Conservation (phyloP, 2,888 invertebrate species). For the Drosophila basisetae region DNA sequence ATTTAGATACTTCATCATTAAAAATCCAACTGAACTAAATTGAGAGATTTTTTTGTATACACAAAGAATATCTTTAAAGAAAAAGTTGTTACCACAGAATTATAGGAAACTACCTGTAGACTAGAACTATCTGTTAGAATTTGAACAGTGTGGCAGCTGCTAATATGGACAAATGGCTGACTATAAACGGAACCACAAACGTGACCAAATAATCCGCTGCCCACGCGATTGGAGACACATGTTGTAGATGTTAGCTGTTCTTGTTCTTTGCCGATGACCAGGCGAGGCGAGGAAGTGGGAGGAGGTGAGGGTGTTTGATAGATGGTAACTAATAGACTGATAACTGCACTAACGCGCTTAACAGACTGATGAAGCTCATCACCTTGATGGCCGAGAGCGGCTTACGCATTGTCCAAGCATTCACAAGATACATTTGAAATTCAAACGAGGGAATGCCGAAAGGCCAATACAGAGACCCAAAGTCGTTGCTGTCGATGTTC, state of each 20-base stretch:
- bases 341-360: constrained; percentile 76
- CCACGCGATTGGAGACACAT: constrained; percentile 35
- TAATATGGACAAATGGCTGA: constrained; percentile 38
- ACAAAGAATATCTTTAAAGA: neutral
- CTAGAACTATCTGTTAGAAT: neutral
- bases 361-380: constrained; percentile 51
- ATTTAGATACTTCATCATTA: neutral
- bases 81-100: neutral
- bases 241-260: neutral
- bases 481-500: constrained; percentile 15
- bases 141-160: neutral
- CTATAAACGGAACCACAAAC: constrained; percentile 48
- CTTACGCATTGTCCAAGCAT: constrained; percentile 76
- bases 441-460: constrained; percentile 48
- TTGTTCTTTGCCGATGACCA: neutral
- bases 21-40: neutral
- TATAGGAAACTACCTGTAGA: neutral
- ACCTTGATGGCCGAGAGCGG: constrained; percentile 39
- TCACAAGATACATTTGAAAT: constrained; percentile 65
- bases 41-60: neutral
- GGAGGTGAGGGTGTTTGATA: constrained; percentile 36
- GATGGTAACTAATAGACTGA: constrained; percentile 73
- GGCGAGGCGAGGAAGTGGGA: neutral
- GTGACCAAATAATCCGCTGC: constrained; percentile 43
- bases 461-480: neutral